These are phyloP conservation scores for Myopa tessellatipennis DNA, from an alignment of 2,888 invertebrate genomes.

Conservation along the genomic window DNA sequence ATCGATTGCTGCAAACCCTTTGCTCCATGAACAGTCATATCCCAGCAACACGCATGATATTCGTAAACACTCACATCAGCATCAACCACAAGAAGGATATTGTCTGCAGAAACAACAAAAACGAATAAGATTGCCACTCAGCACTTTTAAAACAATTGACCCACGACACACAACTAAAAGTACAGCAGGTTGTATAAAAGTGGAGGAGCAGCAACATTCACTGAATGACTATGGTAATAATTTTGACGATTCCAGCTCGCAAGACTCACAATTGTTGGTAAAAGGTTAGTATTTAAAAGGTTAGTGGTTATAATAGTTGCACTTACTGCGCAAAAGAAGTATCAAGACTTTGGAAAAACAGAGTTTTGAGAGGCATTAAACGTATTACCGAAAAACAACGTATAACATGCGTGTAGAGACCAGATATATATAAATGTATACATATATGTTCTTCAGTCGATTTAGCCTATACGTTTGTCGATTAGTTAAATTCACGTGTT, in stretches of 20 bases:
- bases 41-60: not conserved
- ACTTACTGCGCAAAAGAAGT: conserved; percentile 5
- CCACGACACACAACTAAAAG: not conserved
- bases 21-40: not conserved
- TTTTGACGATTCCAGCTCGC: conserved; percentile 43
- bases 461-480: no score
- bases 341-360: not conserved
- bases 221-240: conserved; percentile 22
- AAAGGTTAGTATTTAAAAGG: conserved; percentile 45
- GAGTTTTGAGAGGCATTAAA: not conserved
- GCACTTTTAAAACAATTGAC: not conserved
- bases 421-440: no score
- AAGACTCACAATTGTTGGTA: conserved; percentile 47
- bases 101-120: not conserved
- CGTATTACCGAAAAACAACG: no score
- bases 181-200: not conserved
- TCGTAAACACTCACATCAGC: not conserved
- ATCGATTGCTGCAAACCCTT: not conserved
- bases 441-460: no score
- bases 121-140: not conserved
- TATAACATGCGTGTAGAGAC: no score
- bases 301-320: not conserved
- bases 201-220: conserved; percentile 16
- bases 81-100: not conserved
- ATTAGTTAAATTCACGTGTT: no score